A percentile compares a stretch with the other conserved stretches of the same genome.
phyloP scores from a whole-genome alignment of 1,140 invertebrate genomes.

The Zaprionus africanus region DNA sequence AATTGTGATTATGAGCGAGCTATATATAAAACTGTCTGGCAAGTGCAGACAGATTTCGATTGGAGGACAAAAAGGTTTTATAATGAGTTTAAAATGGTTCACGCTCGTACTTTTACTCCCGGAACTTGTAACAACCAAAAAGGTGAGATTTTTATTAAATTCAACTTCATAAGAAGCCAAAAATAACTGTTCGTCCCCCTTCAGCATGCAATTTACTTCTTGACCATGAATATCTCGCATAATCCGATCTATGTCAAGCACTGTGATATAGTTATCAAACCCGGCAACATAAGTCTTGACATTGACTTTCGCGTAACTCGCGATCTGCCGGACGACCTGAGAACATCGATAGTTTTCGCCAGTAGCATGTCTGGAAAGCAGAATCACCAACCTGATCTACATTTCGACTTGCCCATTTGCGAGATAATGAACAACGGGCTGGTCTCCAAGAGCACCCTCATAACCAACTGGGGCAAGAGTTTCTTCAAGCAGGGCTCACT shows the following conservation, averaged over 20 bases:
- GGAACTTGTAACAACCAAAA: not conserved
- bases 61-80: not conserved
- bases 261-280: conserved; percentile 1
- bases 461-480: conserved; percentile 4
- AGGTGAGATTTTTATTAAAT: conserved; percentile 1
- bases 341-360: not conserved
- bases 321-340: not conserved
- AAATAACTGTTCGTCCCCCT: not conserved
- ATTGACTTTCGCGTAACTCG: not conserved
- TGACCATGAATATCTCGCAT: not conserved
- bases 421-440: conserved; percentile 11
- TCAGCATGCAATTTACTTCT: conserved; percentile 5
- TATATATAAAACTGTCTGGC: conserved; percentile 12
- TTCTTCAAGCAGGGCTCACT: conserved; percentile 12
- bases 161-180: not conserved
- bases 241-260: not conserved
- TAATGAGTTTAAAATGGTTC: conserved; percentile 2
- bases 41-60: not conserved
- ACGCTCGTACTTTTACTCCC: not conserved
- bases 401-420: conserved; percentile 11
- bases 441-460: not conserved
- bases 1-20: conserved; percentile 1
- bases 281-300: not conserved
- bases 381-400: not conserved
- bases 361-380: not conserved